phyloP scores from a whole-genome alignment of 1,140 invertebrate genomes.

The Ips typographus region DNA sequence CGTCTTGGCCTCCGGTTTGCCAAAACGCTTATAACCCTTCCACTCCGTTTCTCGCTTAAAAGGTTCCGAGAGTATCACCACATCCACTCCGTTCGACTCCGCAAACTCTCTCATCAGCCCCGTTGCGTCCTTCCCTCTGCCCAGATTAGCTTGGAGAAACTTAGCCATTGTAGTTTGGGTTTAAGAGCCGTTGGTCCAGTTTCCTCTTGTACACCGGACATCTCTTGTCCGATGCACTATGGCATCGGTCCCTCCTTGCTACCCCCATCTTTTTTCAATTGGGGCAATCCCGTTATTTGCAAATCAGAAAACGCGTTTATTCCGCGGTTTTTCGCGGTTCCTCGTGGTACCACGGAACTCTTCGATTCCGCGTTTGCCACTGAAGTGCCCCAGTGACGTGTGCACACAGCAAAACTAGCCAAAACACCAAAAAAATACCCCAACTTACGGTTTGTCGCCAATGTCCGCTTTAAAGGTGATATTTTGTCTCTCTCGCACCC shows the following conservation, averaged over 20 bases:
- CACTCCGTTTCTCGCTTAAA: not conserved
- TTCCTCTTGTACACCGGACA: not conserved
- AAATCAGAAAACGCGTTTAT: no score
- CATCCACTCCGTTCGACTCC: not conserved
- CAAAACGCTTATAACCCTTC: not conserved
- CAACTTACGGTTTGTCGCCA: no score
- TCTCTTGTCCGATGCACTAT: not conserved
- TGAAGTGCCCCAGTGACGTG: no score
- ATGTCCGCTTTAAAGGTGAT: no score
- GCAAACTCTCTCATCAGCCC: not conserved
- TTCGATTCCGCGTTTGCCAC: no score
- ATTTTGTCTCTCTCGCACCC: no score
- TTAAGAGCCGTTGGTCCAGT: not conserved
- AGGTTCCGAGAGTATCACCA: not conserved
- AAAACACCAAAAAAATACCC: no score
- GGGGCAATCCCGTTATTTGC: not conserved
- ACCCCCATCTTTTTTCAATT: not conserved
- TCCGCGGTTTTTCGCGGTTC: no score
- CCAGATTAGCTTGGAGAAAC: slow-evolving; percentile 8
- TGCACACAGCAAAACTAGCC: no score
- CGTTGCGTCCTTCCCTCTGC: slow-evolving; percentile 6
- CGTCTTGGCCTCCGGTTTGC: not conserved
- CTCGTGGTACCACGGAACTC: no score
- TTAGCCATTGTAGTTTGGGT: not conserved
- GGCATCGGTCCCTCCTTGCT: not conserved